A percentile compares a stretch with the other conserved stretches of the same genome.
Conservation (phyloP, 2,797 vertebrate species). For the Pangasius larnaudii region DNA sequence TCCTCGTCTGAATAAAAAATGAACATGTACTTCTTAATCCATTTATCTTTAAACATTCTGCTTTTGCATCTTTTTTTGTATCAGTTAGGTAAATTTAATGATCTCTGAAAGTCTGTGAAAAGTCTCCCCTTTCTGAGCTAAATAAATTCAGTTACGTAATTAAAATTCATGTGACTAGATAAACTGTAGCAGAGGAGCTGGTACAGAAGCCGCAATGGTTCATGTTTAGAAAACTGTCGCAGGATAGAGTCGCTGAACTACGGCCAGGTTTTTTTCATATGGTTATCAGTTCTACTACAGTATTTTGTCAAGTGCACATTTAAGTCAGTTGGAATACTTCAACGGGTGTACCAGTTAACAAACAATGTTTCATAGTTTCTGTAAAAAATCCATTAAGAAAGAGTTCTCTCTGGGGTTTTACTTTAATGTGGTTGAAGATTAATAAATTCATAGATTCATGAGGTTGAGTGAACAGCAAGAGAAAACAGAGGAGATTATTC, state of each 20-base stretch:
- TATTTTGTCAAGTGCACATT: neutral
- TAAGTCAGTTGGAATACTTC: neutral
- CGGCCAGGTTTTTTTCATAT: neutral
- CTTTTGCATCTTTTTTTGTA: neutral
- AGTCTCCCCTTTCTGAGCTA: neutral
- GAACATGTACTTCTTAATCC: neutral
- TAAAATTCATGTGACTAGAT: neutral
- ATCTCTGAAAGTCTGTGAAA: neutral
- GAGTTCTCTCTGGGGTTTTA: neutral
- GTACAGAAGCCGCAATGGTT: neutral
- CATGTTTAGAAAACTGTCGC: neutral
- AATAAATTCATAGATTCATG: constrained; percentile 9
- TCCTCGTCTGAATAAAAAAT: neutral
- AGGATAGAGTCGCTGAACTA: neutral
- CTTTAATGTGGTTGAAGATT: constrained; percentile 23
- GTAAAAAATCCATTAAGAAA: neutral
- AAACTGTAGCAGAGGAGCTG: neutral
- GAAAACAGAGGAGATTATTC: constrained; percentile 25
- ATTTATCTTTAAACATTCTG: neutral
- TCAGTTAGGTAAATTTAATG: neutral
- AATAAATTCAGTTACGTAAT: neutral
- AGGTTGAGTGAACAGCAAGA: constrained; percentile 8
- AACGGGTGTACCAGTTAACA: neutral
- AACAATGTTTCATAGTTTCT: neutral
- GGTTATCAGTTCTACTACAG: neutral